phyloP scores from a whole-genome alignment of 1,140 invertebrate genomes.

The Trichogramma pretiosum region DNA sequence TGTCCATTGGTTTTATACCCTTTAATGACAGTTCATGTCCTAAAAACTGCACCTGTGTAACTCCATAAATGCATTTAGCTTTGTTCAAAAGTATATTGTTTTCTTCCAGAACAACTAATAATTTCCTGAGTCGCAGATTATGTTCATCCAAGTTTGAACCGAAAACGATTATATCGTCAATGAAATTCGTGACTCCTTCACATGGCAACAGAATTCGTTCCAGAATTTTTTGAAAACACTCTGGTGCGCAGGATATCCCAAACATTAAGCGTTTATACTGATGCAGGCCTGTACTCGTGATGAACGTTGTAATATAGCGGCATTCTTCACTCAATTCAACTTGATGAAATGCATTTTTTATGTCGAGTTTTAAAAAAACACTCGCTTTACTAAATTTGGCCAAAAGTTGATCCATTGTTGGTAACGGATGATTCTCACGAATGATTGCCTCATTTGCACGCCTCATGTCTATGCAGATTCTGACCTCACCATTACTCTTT shows the following conservation, averaged over 20 bases:
- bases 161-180: conserved; percentile 35
- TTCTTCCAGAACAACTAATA: background rate
- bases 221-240: conserved; percentile 17
- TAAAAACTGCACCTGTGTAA: conserved; percentile 23
- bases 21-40: conserved; percentile 22
- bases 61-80: conserved; percentile 15
- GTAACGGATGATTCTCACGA: conserved; percentile 9
- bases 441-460: conserved; percentile 32
- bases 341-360: conserved; percentile 17
- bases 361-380: conserved; percentile 13
- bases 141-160: conserved; percentile 26
- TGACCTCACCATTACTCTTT: conserved; percentile 28
- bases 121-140: conserved; percentile 11
- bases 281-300: conserved; percentile 13
- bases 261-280: conserved; percentile 9
- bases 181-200: conserved; percentile 8
- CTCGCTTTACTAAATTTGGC: background rate
- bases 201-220: conserved; percentile 10
- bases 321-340: conserved; percentile 9
- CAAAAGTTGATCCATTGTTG: conserved; percentile 6
- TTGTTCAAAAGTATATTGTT: conserved; percentile 1
- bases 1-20: conserved; percentile 21
- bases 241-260: conserved; percentile 11
- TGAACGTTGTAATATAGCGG: conserved; percentile 8
- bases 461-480: conserved; percentile 37